A percentile compares a stretch with the other conserved stretches of the same genome.
phyloP scores from a whole-genome alignment of 2,113 vertebrate genomes.

The Scalopus aquaticus region DNA sequence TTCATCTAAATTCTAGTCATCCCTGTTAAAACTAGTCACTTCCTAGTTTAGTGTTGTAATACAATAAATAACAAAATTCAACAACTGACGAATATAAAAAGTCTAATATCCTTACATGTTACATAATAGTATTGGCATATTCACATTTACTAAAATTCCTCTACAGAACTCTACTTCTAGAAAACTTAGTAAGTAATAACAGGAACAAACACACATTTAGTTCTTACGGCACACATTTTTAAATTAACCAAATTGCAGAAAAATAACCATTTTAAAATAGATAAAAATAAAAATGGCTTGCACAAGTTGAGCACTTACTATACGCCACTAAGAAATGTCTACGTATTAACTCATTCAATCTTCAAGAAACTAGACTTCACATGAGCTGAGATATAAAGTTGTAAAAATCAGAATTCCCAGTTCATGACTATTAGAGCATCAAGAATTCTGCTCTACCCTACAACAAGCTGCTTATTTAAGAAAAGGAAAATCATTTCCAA shows the following conservation, averaged over 20 bases:
- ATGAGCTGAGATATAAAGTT: background rate
- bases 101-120: background rate
- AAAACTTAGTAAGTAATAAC: background rate
- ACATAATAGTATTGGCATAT: background rate
- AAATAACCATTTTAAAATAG: background rate
- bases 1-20: background rate
- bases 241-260: background rate
- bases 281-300: background rate
- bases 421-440: background rate
- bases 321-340: background rate
- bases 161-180: background rate
- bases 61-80: background rate
- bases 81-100: background rate
- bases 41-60: background rate
- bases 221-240: background rate
- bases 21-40: background rate
- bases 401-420: background rate
- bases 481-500: background rate
- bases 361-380: background rate
- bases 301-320: background rate
- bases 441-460: background rate
- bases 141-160: background rate
- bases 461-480: background rate
- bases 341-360: background rate
- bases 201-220: background rate